Evolutionary conservation across 1,140 invertebrate genomes (phyloP).

Genomic region (Idris sp.): DNA sequence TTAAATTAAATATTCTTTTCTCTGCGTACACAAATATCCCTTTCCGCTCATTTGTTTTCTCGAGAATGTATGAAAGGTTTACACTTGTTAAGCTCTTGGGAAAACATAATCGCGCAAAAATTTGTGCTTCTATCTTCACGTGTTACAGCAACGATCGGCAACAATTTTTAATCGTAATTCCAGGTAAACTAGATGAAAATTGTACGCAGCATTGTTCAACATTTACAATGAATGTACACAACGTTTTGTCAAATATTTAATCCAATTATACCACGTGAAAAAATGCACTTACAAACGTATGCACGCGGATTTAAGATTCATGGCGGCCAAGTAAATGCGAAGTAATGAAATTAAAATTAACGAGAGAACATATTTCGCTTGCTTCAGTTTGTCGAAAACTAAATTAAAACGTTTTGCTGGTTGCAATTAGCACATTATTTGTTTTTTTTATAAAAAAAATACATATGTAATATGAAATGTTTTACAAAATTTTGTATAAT

Average conservation of each 20-base stretch:
- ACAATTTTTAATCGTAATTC: slow-evolving; percentile 29
- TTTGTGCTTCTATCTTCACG: background rate
- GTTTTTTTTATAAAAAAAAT: no score
- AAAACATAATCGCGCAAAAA: slow-evolving; percentile 16
- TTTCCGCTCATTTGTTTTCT: slow-evolving; percentile 43
- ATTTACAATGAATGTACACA: slow-evolving; percentile 11
- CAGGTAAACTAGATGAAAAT: slow-evolving; percentile 14
- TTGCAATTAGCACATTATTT: slow-evolving; percentile 11
- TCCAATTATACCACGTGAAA: slow-evolving; percentile 31
- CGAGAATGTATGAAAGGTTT: slow-evolving; percentile 15
- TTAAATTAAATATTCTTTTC: slow-evolving; percentile 48
- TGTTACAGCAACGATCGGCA: slow-evolving; percentile 31
- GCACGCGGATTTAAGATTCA: slow-evolving; percentile 28
- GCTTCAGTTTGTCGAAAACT: slow-evolving; percentile 21
- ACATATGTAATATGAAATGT: no score
- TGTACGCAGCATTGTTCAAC: slow-evolving; percentile 9
- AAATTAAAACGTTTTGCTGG: slow-evolving; percentile 13
- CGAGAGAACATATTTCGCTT: slow-evolving; percentile 34
- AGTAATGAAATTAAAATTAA: slow-evolving; percentile 42
- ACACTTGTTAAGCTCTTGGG: slow-evolving; percentile 20
- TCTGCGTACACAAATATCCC: slow-evolving; percentile 26
- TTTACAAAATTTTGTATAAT: no score
- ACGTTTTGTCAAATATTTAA: slow-evolving; percentile 49
- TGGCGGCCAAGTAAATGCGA: slow-evolving; percentile 18
- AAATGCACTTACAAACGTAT: slow-evolving; percentile 23